Conservation (phyloP, 2,888 invertebrate species). For the Eurois occulta region DNA sequence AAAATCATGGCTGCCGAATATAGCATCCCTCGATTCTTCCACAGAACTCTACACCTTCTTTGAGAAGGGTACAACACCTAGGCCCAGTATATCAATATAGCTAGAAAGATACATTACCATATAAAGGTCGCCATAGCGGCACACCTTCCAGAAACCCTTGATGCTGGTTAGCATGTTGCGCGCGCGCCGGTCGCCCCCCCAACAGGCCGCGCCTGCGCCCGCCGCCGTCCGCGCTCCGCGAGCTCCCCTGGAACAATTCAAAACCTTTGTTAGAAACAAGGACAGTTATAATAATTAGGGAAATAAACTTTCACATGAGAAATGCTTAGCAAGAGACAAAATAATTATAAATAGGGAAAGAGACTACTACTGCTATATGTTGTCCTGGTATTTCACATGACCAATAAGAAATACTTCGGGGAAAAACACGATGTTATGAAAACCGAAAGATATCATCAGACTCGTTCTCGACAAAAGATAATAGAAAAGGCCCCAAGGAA, state of each 20-base stretch:
- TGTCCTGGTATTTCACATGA: neutral
- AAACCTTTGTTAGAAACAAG: slow-evolving; percentile 1
- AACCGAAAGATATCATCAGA: neutral
- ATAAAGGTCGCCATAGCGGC: slow-evolving; percentile 88
- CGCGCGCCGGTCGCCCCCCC: slow-evolving; percentile 79
- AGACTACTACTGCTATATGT: neutral
- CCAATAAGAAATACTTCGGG: neutral
- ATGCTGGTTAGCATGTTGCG: slow-evolving; percentile 87
- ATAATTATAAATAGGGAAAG: neutral
- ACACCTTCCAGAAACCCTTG: slow-evolving; percentile 89
- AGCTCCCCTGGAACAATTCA: slow-evolving; percentile 76
- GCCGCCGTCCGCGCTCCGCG: slow-evolving; percentile 77
- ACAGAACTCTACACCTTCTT: neutral
- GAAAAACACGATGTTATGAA: too few relatives aligned
- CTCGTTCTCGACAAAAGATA: too few relatives aligned
- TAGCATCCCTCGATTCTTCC: neutral
- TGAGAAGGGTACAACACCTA: too few relatives aligned
- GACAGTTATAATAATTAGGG: neutral
- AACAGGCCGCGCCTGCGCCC: slow-evolving; percentile 73
- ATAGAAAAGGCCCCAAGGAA: neutral
- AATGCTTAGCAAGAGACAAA: neutral
- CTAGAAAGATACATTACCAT: slow-evolving; percentile 79
- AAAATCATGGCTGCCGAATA: slow-evolving; percentile 1
- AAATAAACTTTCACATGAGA: neutral
- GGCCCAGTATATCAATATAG: neutral